These are phyloP conservation scores for Planococcus citri DNA, from an alignment of 1,140 invertebrate genomes.

Conservation along the genomic window DNA sequence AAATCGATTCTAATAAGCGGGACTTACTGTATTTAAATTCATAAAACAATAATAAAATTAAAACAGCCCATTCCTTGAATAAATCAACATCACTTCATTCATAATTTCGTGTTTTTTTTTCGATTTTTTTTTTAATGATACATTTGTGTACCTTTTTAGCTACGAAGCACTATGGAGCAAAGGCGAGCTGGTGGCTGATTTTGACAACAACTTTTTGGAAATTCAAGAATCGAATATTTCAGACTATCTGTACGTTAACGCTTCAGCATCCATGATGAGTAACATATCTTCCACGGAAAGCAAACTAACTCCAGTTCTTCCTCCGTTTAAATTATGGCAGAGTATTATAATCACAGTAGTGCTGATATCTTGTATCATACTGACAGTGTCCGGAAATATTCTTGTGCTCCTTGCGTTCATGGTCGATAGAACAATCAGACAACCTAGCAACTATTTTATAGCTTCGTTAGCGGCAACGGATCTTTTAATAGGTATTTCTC, in stretches of 20 bases:
- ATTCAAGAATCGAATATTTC: slow-evolving; percentile 14
- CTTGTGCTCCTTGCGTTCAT: slow-evolving; percentile 93
- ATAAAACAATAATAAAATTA: no score
- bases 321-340: slow-evolving; percentile 82
- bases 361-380: slow-evolving; percentile 69
- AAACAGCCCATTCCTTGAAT: no score
- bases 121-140: no score
- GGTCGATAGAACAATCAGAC: slow-evolving; percentile 90
- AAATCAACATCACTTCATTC: no score
- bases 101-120: no score
- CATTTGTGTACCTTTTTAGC: background rate
- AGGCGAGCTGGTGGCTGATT: background rate
- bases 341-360: slow-evolving; percentile 83
- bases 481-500: slow-evolving; percentile 79
- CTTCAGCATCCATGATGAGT: background rate
- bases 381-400: slow-evolving; percentile 91
- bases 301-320: slow-evolving; percentile 46
- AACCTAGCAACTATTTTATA: slow-evolving; percentile 99
- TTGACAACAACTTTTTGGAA: slow-evolving; percentile 4
- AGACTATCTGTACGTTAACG: background rate
- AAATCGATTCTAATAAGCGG: no score
- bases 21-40: no score
- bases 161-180: slow-evolving; percentile 13
- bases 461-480: slow-evolving; percentile 96
- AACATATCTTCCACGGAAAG: slow-evolving; percentile 26